phyloP scores from a whole-genome alignment of 1,140 invertebrate genomes.

The Trichogramma pretiosum region DNA sequence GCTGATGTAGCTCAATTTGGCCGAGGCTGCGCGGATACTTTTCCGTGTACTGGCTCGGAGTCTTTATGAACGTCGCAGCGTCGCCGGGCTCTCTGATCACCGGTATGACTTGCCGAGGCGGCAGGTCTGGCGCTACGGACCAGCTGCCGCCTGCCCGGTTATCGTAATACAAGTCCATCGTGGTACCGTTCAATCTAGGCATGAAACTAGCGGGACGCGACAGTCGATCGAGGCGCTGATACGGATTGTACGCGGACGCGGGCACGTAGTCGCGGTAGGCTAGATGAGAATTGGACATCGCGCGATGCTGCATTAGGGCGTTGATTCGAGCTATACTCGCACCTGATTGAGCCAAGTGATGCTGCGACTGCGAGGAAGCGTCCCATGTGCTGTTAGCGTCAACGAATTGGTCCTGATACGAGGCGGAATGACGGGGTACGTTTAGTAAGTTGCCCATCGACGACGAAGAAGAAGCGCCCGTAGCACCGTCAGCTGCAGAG shows the following conservation, averaged over 20 bases:
- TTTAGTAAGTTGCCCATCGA: constrained; percentile 42
- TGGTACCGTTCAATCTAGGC: too few species aligned
- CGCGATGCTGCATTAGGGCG: neutral
- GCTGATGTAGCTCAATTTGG: neutral
- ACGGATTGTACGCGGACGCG: neutral
- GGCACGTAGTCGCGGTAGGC: constrained; percentile 6
- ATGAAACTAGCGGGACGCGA: too few species aligned
- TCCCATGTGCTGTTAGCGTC: constrained; percentile 26
- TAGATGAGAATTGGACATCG: neutral
- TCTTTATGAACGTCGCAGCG: constrained; percentile 30
- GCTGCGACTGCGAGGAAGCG: too few species aligned
- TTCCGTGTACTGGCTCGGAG: constrained; percentile 29
- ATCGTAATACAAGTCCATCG: too few species aligned
- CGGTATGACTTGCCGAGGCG: constrained; percentile 26
- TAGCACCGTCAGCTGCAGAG: constrained; percentile 26
- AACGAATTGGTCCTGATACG: constrained; percentile 31
- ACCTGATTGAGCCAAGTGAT: constrained; percentile 35
- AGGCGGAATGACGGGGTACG: constrained; percentile 31
- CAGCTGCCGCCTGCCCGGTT: too few species aligned
- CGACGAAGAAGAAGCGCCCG: constrained; percentile 39
- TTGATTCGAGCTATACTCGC: constrained; percentile 25
- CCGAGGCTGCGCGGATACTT: constrained; percentile 20
- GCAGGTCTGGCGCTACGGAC: too few species aligned
- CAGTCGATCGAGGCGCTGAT: neutral
- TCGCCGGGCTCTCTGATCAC: constrained; percentile 27